phyloP scores from a whole-genome alignment of 2,888 invertebrate species.

The Trisateles emortualis region DNA sequence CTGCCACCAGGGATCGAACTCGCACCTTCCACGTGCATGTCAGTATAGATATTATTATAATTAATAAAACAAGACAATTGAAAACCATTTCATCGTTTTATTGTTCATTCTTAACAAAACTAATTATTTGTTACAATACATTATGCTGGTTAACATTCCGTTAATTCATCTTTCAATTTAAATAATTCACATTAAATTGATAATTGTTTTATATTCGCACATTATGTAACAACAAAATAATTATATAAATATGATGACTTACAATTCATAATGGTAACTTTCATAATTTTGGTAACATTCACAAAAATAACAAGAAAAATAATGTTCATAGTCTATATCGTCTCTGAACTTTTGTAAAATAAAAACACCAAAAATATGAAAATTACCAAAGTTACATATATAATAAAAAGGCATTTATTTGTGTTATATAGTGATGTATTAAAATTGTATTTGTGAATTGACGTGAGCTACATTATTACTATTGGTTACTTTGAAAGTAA shows the following conservation, averaged over 20 bases:
- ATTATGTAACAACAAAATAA: constrained; percentile 26
- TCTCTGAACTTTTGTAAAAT: not conserved
- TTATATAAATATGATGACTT: constrained; percentile 20
- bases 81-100: constrained; percentile 74
- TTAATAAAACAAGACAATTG: constrained; percentile 59
- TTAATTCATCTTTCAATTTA: constrained; percentile 51
- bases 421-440: not conserved
- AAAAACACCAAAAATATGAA: not conserved
- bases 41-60: not conserved
- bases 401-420: not conserved
- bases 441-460: not conserved
- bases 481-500: constrained; percentile 5
- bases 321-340: too few relatives aligned
- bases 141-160: constrained; percentile 76
- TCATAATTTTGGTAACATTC: not conserved
- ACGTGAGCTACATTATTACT: not conserved
- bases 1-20: too few relatives aligned
- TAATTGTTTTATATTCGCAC: constrained; percentile 33
- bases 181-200: constrained; percentile 47
- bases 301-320: not conserved
- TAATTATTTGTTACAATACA: constrained; percentile 73
- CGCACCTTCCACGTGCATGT: too few relatives aligned
- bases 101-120: constrained; percentile 76
- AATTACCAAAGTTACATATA: not conserved
- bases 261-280: not conserved